Evolutionary conservation across 2,797 vertebrate species (phyloP).

Genomic region (Acanthurus lineatus): DNA sequence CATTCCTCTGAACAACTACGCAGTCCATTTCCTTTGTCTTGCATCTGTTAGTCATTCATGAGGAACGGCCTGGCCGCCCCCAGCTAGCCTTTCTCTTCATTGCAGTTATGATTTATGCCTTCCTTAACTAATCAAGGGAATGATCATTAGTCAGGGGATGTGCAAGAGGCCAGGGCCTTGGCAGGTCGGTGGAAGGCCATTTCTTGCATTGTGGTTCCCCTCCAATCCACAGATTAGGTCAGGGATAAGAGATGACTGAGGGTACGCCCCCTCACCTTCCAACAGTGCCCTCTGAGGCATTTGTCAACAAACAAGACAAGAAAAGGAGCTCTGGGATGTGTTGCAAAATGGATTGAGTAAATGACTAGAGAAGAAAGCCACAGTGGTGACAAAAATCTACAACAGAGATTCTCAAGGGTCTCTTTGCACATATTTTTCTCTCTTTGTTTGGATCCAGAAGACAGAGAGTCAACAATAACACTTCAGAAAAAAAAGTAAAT

Average conservation of each 20-base stretch:
- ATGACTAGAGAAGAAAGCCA: constrained; percentile 22
- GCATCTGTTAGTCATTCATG: constrained; percentile 71
- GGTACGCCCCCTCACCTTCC: constrained; percentile 71
- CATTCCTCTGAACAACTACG: constrained; percentile 42
- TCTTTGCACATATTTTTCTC: constrained; percentile 17
- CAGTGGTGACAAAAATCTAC: constrained; percentile 30
- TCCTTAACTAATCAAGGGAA: constrained; percentile 81
- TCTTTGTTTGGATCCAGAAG: constrained; percentile 27
- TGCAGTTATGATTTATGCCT: constrained; percentile 79
- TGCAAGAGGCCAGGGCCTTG: constrained; percentile 56
- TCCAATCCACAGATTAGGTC: constrained; percentile 39
- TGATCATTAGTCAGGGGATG: constrained; percentile 78
- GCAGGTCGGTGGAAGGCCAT: constrained; percentile 65
- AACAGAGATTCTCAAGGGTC: constrained; percentile 18
- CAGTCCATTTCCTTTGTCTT: constrained; percentile 54
- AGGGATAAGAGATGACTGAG: constrained; percentile 74
- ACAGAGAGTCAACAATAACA: constrained; percentile 21
- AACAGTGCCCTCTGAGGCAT: constrained; percentile 48
- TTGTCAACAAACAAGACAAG: constrained; percentile 53
- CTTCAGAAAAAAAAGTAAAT: constrained; percentile 15
- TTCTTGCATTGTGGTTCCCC: constrained; percentile 45
- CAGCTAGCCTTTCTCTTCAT: constrained; percentile 57
- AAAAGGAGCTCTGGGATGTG: constrained; percentile 3
- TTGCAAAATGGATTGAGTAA: constrained; percentile 39
- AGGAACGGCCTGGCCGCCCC: constrained; percentile 60